Percentiles rank a stretch among this genome's conserved stretches.
phyloP scores from a whole-genome alignment of 2,797 vertebrate species.

The Uromys caudimaculatus region DNA sequence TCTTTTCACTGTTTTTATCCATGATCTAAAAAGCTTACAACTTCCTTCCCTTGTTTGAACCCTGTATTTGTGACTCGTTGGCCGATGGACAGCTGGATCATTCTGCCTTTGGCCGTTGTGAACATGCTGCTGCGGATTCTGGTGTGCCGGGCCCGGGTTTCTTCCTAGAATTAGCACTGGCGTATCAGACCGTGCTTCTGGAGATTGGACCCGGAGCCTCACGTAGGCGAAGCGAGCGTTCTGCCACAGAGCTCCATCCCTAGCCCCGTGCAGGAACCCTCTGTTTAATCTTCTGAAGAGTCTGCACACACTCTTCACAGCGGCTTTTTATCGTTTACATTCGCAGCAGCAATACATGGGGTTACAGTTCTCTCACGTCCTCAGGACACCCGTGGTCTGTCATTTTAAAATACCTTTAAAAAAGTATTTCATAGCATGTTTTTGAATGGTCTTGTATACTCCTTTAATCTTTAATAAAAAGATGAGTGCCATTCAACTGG shows the following conservation, averaged over 20 bases:
- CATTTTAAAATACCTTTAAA: not conserved
- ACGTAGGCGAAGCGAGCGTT: not conserved
- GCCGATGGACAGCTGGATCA: not conserved
- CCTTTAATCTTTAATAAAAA: not conserved
- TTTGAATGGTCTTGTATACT: conserved; percentile 27
- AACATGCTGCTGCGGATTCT: not conserved
- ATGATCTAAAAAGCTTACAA: not conserved
- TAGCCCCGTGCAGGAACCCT: not conserved
- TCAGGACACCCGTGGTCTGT: not conserved
- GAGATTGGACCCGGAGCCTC: not conserved
- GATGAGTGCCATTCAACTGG: not conserved
- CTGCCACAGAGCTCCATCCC: not conserved
- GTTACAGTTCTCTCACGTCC: not conserved
- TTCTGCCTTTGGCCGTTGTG: not conserved
- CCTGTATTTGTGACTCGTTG: not conserved
- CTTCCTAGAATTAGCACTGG: not conserved
- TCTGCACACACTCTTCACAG: not conserved
- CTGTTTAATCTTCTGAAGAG: not conserved
- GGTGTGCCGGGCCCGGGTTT: not conserved
- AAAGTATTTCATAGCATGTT: not conserved
- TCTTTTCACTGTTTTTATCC: not conserved
- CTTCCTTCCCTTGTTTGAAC: not conserved
- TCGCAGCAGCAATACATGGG: not conserved
- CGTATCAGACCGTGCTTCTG: not conserved
- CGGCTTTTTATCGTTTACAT: not conserved